Evolutionary conservation across 2,797 vertebrate genomes (phyloP).

Genomic region (Hippopotamyrus pictus): DNA sequence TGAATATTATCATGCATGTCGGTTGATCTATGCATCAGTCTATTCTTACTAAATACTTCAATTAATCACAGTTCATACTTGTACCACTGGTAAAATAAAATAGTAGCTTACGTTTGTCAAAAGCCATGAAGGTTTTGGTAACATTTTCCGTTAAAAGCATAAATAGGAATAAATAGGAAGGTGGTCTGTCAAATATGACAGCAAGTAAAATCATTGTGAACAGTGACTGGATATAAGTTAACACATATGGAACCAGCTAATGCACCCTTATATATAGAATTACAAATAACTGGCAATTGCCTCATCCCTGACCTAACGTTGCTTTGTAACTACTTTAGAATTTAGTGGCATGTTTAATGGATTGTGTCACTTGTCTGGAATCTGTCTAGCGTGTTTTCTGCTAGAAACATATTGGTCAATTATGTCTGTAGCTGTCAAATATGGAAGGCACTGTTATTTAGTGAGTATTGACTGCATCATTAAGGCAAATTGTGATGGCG

Average conservation of each 20-base stretch:
- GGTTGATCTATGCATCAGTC: background rate
- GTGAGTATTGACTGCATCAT: conserved; percentile 30
- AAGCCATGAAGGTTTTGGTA: background rate
- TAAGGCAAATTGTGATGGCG: conserved; percentile 22
- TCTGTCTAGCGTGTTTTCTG: conserved; percentile 20
- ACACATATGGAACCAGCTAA: conserved; percentile 11
- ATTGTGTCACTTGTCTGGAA: conserved; percentile 23
- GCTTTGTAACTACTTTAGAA: conserved; percentile 18
- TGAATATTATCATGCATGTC: background rate
- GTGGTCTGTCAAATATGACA: conserved; percentile 7
- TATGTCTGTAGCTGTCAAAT: conserved; percentile 26
- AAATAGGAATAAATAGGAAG: background rate
- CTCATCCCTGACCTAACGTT: conserved; percentile 17
- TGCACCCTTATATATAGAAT: conserved; percentile 13
- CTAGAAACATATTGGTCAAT: conserved; percentile 28
- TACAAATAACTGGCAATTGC: conserved; percentile 21
- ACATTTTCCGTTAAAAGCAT: background rate
- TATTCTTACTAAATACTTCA: background rate
- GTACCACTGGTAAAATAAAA: background rate
- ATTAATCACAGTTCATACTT: background rate
- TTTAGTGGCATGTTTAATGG: conserved; percentile 26
- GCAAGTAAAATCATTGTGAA: background rate
- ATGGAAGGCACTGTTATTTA: conserved; percentile 25
- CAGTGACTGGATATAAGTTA: conserved; percentile 18
- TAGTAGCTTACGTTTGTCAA: background rate